Base-by-base conservation (phyloP, 2,888 invertebrate genomes). In the Petrophora chlorosata region DNA sequence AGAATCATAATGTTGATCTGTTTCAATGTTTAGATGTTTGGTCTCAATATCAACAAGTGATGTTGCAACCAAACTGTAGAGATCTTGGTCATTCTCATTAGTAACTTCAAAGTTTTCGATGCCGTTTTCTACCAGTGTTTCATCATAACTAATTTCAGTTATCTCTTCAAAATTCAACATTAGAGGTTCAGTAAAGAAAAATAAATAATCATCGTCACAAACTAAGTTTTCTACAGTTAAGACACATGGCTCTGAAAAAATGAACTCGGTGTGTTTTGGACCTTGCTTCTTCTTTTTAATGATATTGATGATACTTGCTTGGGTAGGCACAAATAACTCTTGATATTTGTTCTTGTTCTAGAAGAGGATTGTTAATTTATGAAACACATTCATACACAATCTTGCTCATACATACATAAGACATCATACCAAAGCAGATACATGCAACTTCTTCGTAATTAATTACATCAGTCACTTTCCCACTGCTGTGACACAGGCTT, bases 321-420 rank as follows among this genome's bases (percentile, higher is more conserved):
- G 54, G 12, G 54, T 46, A 29, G 81, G 64, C 44, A 82, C 13
- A 22, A 70, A 39, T 36, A 83, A 59, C 36, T 84, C 82, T 70
- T 67, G 73, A 53, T 80, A 84, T 61, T 83, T 85, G 67, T 79
- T 72, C 56, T 68, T 62, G 56, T 74, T 74, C 84, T 85, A 85
- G 70, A 85, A 85, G 76, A 76, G 54, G 62, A 67, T 43, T 22
- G 8, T 28, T 5, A 26, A 28, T 28, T 32, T 47, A 25, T 45
- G 26, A 44, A 12, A 35, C 26, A 35, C 9, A 32, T 30, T 26
- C 5, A 44, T 19, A 42, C 45, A 44, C n/a, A 25, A 2, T 25
- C n/a, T n/a, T n/a, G n/a, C n/a, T n/a, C n/a, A n/a, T n/a, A n/a
- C n/a, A n/a, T n/a, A n/a, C n/a, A n/a, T n/a, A n/a, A n/a, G n/a